Evolutionary conservation across 2,113 vertebrate species (phyloP).

Genomic region (Nesoenas mayeri): DNA sequence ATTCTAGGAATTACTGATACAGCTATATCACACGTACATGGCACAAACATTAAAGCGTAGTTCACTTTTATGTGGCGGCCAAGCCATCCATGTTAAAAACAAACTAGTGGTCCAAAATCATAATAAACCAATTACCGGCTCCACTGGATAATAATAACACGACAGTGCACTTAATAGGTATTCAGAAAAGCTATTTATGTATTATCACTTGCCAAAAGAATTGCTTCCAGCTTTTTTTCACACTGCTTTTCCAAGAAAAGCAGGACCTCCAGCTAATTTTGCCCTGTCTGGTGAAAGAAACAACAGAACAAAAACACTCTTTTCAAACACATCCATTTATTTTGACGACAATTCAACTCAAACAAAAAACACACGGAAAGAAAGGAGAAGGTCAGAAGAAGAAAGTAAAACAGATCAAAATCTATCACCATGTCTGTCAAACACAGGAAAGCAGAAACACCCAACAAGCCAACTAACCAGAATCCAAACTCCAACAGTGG

Average conservation of each 20-base stretch:
- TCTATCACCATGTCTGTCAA: not conserved
- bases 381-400: conserved; percentile 15
- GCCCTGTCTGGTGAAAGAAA: not conserved
- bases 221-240: not conserved
- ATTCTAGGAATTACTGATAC: not conserved
- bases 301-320: not conserved
- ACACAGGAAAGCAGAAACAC: not conserved
- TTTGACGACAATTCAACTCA: conserved; percentile 7
- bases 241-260: conserved; percentile 15
- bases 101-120: conserved; percentile 13
- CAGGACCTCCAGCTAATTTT: conserved; percentile 9
- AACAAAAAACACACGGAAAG: not conserved
- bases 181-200: not conserved
- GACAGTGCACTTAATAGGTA: not conserved
- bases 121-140: not conserved
- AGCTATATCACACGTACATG: not conserved
- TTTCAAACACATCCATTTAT: not conserved
- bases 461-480: not conserved
- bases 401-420: conserved; percentile 21
- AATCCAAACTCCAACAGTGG: not conserved
- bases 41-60: not conserved
- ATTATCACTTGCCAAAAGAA: conserved; percentile 30
- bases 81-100: not conserved
- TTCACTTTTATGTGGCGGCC: conserved; percentile 4
- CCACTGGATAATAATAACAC: not conserved